A percentile compares a stretch with the other conserved stretches of the same genome.
phyloP scores from a whole-genome alignment of 2,113 vertebrate genomes.

The Romanogobio albipinnatus region DNA sequence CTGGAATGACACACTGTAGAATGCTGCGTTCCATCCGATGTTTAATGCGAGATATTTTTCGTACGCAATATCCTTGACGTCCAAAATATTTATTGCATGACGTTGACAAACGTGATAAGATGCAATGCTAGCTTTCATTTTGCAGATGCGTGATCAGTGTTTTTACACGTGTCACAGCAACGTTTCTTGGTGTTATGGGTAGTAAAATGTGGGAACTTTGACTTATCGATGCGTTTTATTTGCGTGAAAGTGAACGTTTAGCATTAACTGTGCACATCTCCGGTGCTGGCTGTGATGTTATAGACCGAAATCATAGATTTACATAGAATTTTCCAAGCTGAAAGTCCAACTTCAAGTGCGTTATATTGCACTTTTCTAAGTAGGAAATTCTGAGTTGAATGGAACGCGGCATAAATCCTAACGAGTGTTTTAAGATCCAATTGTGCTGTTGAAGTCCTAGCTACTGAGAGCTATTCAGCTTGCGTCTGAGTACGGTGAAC shows the following conservation, averaged over 20 bases:
- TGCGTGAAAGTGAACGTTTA: background rate
- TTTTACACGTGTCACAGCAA: background rate
- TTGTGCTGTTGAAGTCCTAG: slow-evolving; percentile 17
- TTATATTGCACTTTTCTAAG: background rate
- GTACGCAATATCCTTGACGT: background rate
- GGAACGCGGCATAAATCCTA: background rate
- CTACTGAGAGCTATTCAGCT: slow-evolving; percentile 20
- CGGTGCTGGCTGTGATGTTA: background rate
- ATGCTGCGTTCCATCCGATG: background rate
- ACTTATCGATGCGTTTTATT: background rate
- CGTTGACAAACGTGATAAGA: background rate
- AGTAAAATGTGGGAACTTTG: background rate
- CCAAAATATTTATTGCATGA: background rate
- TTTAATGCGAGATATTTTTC: background rate
- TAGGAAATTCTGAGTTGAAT: background rate
- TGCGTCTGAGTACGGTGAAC: background rate
- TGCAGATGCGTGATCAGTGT: background rate
- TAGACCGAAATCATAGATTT: background rate
- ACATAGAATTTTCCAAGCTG: background rate
- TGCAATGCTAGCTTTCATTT: background rate
- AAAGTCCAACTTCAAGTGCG: background rate
- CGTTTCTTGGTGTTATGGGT: background rate
- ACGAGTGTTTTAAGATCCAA: background rate
- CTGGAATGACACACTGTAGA: background rate
- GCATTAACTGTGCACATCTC: background rate